These are phyloP conservation scores for Elephas maximus DNA, from an alignment of 2,113 vertebrate genomes.

Conservation along the genomic window DNA sequence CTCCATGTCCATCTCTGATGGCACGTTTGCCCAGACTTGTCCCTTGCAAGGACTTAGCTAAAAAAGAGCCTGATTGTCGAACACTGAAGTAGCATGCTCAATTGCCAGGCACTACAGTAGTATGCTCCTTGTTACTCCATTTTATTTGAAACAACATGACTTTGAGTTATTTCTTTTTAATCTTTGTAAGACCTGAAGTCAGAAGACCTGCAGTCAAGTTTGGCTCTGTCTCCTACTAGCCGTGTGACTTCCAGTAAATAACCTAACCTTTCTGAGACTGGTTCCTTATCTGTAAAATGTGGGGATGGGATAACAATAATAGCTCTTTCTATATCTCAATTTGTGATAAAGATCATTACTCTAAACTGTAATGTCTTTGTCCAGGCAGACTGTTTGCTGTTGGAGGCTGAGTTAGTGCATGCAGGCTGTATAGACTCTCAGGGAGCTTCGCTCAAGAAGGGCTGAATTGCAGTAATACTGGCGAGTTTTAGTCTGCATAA, in stretches of 20 bases:
- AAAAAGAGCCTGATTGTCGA: background rate
- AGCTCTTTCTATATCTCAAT: background rate
- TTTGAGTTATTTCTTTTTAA: background rate
- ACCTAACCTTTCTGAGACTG: background rate
- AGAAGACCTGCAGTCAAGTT: background rate
- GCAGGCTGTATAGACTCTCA: background rate
- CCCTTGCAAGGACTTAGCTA: background rate
- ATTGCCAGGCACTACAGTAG: no score
- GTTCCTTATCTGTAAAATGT: background rate
- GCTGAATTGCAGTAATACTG: background rate
- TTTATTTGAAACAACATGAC: constrained; percentile 12
- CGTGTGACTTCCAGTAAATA: background rate
- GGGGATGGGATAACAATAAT: background rate
- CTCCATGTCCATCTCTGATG: background rate
- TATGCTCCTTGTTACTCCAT: background rate
- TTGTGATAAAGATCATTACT: background rate
- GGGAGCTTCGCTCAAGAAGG: background rate
- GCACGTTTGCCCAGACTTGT: background rate
- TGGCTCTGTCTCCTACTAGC: background rate
- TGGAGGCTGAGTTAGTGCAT: background rate
- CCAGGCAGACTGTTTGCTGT: background rate
- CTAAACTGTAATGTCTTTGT: background rate
- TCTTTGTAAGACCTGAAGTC: background rate
- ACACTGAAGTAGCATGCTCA: background rate
- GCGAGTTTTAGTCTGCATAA: background rate